Evolutionary conservation across 2,888 invertebrate species (phyloP), one percentile per base, ranked within the genome.

Genomic region (Philonicus albiceps): DNA sequence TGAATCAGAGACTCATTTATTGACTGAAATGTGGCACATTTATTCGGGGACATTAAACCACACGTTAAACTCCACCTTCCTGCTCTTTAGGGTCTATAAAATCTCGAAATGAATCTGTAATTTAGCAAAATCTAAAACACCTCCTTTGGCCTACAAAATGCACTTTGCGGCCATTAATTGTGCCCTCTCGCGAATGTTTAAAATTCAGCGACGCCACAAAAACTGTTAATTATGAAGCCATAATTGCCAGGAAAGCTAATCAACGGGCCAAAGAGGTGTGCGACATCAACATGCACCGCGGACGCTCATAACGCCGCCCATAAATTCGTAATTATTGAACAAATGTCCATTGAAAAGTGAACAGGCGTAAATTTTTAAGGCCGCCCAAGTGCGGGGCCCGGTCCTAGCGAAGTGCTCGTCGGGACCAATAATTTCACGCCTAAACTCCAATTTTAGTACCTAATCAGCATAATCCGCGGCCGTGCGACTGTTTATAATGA

Each of bases 401-500:
- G 34, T 6, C 78, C 78, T n/a, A 30, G 7, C 78, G 13, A 73
- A 72, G 73, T 43, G 40, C 55, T 22, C 84, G 84, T 27, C 22
- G 37, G 40, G 53, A 13, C 27, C 43, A 73, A 73, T 84, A 84
- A 73, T 84, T 73, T 84, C 40, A 73, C 84, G 73, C 73, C 84
- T 84, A 84, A 84, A 31, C 84, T 73, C 55, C 27, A 55, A 73
- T 84, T 84, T 84, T 84, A 84, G 73, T 84, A 84, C 84, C 84
- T 84, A 84, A 84, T 84, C 84, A 84, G 84, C 84, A 84, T 84
- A 84, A 84, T 84, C 73, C 84, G 40, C 16, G 30, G n/a, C 84
- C 55, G 84, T 37, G 73, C 40, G 84, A 84, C 73, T 84, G 43
- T 72, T 73, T 73, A 73, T 34, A 84, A 64, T 84, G 73, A 73